Evolutionary conservation across 2,888 invertebrate genomes (phyloP), one percentile per base, ranked within the genome.

Genomic region (Paralinhomoeus sp.): DNA sequence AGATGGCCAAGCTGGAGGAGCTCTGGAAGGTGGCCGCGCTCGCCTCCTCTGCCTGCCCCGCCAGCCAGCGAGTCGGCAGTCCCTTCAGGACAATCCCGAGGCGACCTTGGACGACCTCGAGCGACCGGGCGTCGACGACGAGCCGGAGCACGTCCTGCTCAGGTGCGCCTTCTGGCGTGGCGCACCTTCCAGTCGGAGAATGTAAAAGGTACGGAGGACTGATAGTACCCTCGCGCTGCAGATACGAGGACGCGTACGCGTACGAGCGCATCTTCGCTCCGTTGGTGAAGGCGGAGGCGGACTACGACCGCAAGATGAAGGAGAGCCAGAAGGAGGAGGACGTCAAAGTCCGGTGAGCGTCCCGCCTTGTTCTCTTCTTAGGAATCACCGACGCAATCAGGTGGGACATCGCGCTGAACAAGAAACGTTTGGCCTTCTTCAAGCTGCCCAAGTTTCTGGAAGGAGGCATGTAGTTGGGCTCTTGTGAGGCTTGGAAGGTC

Each of bases 251-350:
- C 69, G 97, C 93, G 13, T 93, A 89, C 65, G 93, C 97, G 63
- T 99, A 99, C 62, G 87, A 89, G 64, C 87, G 89, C 63, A 84
- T 93, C 47, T 93, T 97, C 67, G 85, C 85, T 0, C 93, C 97
- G 0, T 68, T 99, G 31, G 87, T 97, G 0, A 83, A 85, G 61
- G 70, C 93, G 35, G 97, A 99, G 68, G 93, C 97, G 0, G 93
- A 97, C 57, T 97, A 97, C 62, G 97, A 97, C 64, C 85, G 85
- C 62, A 77, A 84, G 48, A 69, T 91, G 44, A 99, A 99, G 63
- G 97, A 97, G 65, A 37, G 52, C 21, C 46, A 54, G 37, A 91
- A 89, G 0, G 91, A 93, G 64, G 89, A 91, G 57, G 89, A 89
- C 54, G 87, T 97, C 47, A 83, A 87, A 60, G 91, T 97, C 1